Percentiles rank a stretch among this genome's conserved stretches.
These are phyloP conservation scores for Aurelia sp. DNA, from an alignment of 30 jellyfish, hydroid and myxozoan genomes.

Conservation along the genomic window DNA sequence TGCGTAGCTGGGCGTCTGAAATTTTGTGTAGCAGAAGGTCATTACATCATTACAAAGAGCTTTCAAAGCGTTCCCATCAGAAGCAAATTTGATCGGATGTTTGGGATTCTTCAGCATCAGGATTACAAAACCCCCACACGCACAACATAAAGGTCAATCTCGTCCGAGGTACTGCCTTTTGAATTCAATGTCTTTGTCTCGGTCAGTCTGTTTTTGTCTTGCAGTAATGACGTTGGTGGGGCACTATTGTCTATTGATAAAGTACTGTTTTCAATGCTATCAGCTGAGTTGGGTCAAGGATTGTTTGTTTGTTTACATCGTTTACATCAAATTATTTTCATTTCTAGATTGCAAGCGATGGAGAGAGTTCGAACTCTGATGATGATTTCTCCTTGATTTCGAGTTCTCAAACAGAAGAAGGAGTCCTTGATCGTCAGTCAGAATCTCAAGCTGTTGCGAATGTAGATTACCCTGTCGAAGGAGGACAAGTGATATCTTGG, in stretches of 20 bases:
- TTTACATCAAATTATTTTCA: not conserved
- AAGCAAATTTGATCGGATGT: not conserved
- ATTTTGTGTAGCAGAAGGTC: not conserved
- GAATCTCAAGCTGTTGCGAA: conserved; percentile 35
- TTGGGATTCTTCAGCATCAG: conserved; percentile 19
- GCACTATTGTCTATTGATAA: not conserved
- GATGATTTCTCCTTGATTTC: conserved; percentile 31
- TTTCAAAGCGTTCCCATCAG: not conserved
- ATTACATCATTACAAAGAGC: not conserved
- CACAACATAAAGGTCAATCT: conserved; percentile 4
- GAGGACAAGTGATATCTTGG: conserved; percentile 88
- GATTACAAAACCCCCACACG: not conserved
- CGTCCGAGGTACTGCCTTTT: no score
- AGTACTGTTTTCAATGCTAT: not conserved
- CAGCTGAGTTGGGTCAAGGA: not conserved
- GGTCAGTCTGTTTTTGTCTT: no score
- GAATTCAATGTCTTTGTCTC: no score
- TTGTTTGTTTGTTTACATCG: not conserved
- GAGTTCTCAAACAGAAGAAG: not conserved
- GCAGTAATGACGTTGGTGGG: not conserved
- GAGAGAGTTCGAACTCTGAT: conserved; percentile 56
- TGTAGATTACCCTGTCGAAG: conserved; percentile 74
- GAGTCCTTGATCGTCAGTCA: not conserved
- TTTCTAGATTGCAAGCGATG: conserved; percentile 35
- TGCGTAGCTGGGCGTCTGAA: not conserved